A percentile compares a stretch with the other conserved stretches of the same genome.
These are phyloP conservation scores for Betta splendens DNA, from an alignment of 2,797 vertebrate species.

Conservation along the genomic window DNA sequence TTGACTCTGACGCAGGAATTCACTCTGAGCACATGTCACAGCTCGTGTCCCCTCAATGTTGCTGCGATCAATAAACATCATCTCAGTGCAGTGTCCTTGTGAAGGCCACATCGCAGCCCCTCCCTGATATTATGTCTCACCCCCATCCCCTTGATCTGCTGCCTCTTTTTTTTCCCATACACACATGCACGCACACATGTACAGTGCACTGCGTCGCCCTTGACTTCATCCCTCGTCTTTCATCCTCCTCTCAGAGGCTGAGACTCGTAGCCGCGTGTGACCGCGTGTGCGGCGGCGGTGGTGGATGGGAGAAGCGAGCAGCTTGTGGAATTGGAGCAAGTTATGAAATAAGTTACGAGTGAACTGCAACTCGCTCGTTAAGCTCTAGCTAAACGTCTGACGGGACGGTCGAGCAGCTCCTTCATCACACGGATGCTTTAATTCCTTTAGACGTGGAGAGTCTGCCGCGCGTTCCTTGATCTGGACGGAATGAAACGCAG, in stretches of 20 bases:
- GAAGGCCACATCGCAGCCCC: slow-evolving; percentile 50
- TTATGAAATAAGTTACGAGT: slow-evolving; percentile 1
- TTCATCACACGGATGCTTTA: slow-evolving; percentile 25
- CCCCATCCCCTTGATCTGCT: slow-evolving; percentile 21
- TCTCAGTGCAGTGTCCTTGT: slow-evolving; percentile 69
- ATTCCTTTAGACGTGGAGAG: slow-evolving; percentile 37
- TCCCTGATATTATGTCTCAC: slow-evolving; percentile 33
- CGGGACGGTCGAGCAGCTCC: slow-evolving; percentile 22
- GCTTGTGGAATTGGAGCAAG: background rate
- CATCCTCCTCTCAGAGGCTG: slow-evolving; percentile 30
- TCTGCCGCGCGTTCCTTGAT: slow-evolving; percentile 25
- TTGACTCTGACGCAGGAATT: slow-evolving; percentile 31
- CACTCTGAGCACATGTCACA: slow-evolving; percentile 10
- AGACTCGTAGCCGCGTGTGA: slow-evolving; percentile 9
- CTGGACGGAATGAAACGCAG: slow-evolving; percentile 21
- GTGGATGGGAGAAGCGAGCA: background rate
- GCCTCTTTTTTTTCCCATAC: slow-evolving; percentile 26
- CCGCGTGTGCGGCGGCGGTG: slow-evolving; percentile 7
- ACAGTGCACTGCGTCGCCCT: slow-evolving; percentile 20
- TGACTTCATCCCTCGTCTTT: slow-evolving; percentile 32
- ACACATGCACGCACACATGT: slow-evolving; percentile 2
- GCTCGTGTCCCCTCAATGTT: slow-evolving; percentile 24
- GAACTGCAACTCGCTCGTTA: slow-evolving; percentile 15
- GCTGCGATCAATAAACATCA: slow-evolving; percentile 66
- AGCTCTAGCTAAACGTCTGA: slow-evolving; percentile 18